These are phyloP conservation scores for Peromyscus eremicus DNA, from an alignment of 2,797 vertebrate species.

Conservation along the genomic window DNA sequence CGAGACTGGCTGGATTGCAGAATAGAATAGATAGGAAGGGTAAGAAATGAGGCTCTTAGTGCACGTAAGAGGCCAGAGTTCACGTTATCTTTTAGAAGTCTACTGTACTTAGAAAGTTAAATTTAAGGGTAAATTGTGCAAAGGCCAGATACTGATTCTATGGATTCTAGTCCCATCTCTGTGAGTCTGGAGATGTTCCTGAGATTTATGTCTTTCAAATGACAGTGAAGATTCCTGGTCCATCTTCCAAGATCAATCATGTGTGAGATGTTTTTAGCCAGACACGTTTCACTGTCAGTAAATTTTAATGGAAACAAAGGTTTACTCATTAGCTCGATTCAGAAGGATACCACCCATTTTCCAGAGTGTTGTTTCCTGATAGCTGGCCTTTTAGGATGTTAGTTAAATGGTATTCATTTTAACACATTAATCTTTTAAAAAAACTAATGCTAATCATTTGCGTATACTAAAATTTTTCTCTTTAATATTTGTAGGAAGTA, in stretches of 20 bases:
- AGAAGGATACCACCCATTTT: conserved; percentile 8
- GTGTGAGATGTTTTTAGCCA: conserved; percentile 3
- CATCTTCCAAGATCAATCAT: conserved; percentile 15
- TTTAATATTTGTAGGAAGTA: conserved; percentile 25
- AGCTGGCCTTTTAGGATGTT: conserved; percentile 57
- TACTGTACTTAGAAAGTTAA: not conserved
- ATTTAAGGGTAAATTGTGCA: not conserved
- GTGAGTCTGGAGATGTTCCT: not conserved
- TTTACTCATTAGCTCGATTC: conserved; percentile 69
- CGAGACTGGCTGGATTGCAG: not conserved
- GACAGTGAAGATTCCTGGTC: not conserved
- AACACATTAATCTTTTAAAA: not conserved
- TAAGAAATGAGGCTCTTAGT: not conserved
- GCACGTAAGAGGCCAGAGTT: not conserved
- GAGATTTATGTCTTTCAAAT: not conserved
- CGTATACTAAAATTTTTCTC: not conserved
- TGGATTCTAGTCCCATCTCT: not conserved
- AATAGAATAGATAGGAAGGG: not conserved
- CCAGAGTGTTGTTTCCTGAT: conserved; percentile 21
- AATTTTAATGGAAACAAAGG: conserved; percentile 58
- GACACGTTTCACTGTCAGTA: not conserved
- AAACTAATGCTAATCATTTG: conserved; percentile 2
- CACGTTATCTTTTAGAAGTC: not conserved
- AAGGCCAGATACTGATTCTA: not conserved
- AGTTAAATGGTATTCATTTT: conserved; percentile 37